These are phyloP conservation scores for Paedocypris sp. DNA, from an alignment of 2,113 vertebrate species.

Conservation along the genomic window DNA sequence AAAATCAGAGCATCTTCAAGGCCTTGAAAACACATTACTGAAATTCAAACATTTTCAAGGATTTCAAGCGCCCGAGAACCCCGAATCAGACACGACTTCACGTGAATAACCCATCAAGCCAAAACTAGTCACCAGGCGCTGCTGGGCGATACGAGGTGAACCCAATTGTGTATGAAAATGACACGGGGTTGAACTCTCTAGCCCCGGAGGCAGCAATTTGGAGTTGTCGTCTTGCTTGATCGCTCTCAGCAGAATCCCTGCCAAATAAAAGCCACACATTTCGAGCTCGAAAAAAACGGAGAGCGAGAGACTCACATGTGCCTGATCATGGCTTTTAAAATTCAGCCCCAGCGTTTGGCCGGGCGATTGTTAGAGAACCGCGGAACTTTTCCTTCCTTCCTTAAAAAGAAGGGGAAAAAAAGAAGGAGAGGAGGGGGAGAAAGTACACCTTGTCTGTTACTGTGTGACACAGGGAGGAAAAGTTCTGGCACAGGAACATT, in stretches of 20 bases:
- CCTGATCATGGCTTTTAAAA: constrained; percentile 26
- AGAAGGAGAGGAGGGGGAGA: no score
- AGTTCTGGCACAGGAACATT: neutral
- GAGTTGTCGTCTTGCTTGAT: constrained; percentile 8
- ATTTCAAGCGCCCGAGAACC: no score
- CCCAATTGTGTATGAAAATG: neutral
- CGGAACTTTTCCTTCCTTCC: constrained; percentile 1
- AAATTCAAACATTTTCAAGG: no score
- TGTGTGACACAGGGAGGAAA: neutral
- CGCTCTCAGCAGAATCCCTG: constrained; percentile 14
- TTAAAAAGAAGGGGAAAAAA: no score
- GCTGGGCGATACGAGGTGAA: neutral
- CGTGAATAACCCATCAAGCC: no score
- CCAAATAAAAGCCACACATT: constrained; percentile 18
- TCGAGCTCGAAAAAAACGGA: neutral
- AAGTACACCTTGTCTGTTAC: neutral
- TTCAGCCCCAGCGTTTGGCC: constrained; percentile 12
- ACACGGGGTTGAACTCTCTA: constrained; percentile 8
- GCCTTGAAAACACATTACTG: no score
- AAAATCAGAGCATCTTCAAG: no score
- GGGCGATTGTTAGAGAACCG: constrained; percentile 20
- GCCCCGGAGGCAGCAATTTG: constrained; percentile 16
- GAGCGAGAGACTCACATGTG: neutral
- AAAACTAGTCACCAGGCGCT: no score
- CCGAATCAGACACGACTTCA: no score